Evolutionary conservation across 1,140 invertebrate species (phyloP), one percentile per base, ranked within the genome.

Genomic region (Eciton burchellii): DNA sequence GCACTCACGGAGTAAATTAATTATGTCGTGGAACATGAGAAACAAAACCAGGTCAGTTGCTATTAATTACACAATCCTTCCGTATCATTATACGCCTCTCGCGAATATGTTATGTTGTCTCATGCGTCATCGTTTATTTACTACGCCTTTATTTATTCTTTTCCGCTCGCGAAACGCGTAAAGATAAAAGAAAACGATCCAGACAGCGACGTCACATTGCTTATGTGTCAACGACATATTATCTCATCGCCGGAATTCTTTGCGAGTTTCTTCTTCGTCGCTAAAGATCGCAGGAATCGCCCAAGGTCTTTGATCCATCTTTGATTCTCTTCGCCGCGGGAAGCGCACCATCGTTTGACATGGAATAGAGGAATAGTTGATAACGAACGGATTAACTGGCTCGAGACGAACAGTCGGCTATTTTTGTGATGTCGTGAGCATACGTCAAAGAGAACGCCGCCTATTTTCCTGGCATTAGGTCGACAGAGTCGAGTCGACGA

Each of bases 401-500:
- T 54, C 62, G 19, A n/a, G n/a, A 14, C 8, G 56, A 16, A 26
- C 35, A 35, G 35, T 12, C 24, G 70, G 63, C 54, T 24, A 41
- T 52, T 41, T 3, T 3, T 0, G 21, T 12, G n/a, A 52, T 12
- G 19, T 19, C 49, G 14, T 26, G 19, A 35, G 66, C 19, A 35
- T 29, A 54, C 57, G 60, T 35, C 66, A 73, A 87, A 79, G 68
- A 65, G 21, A 8, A 66, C 35, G 56, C n/a, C 43, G 45, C 21
- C 47, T 71, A 65, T 82, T 88, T 84, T 66, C 77, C 59, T 82
- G 76, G 84, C 65, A 87, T 84, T 76, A 45, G 79, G 72, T 79
- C 66, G 86, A 84, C 84, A 35, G 72, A 49, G 81, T 83, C 82
- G 91, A 91, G 91, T 92, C 91, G 92, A 92, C 92, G 90, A 92